These are phyloP conservation scores for Tetragonula carbonaria DNA, from an alignment of 2,888 invertebrate species.

Conservation along the genomic window DNA sequence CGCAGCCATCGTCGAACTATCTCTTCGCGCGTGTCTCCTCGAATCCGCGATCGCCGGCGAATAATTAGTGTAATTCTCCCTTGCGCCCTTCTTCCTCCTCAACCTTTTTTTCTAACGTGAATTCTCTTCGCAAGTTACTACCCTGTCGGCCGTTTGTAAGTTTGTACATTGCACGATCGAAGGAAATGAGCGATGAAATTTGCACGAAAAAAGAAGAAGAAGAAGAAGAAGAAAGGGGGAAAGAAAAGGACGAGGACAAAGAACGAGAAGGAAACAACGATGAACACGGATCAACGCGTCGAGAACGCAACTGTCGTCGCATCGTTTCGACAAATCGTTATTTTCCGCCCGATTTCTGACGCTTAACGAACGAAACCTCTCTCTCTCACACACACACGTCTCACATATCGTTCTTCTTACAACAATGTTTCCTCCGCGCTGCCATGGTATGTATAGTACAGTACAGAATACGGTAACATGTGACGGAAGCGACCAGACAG, in stretches of 20 bases:
- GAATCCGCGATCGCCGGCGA: slow-evolving; percentile 39
- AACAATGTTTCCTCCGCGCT: slow-evolving; percentile 26
- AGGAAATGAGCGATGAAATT: background rate
- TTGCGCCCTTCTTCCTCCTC: background rate
- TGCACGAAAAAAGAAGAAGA: background rate
- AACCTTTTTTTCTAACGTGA: slow-evolving; percentile 32
- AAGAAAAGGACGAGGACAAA: background rate
- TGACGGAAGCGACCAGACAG: slow-evolving; percentile 44
- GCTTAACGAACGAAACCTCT: slow-evolving; percentile 8
- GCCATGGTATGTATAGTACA: slow-evolving; percentile 1
- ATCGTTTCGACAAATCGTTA: slow-evolving; percentile 7
- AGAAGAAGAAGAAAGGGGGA: background rate
- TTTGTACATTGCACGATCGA: slow-evolving; percentile 52
- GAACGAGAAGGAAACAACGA: background rate
- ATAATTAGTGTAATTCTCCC: slow-evolving; percentile 36
- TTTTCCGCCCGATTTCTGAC: background rate
- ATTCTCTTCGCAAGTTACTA: background rate
- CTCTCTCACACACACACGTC: background rate
- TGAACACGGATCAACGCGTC: slow-evolving; percentile 7
- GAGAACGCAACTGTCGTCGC: slow-evolving; percentile 18
- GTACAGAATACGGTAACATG: slow-evolving; percentile 25
- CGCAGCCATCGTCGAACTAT: slow-evolving; percentile 51
- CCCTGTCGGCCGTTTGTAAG: slow-evolving; percentile 57
- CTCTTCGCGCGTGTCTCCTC: slow-evolving; percentile 38
- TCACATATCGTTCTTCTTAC: slow-evolving; percentile 20